Percentiles rank a stretch among this genome's conserved stretches.
Evolutionary conservation across 2,888 invertebrate genomes (phyloP).

Genomic region (Cosmia pyralina): DNA sequence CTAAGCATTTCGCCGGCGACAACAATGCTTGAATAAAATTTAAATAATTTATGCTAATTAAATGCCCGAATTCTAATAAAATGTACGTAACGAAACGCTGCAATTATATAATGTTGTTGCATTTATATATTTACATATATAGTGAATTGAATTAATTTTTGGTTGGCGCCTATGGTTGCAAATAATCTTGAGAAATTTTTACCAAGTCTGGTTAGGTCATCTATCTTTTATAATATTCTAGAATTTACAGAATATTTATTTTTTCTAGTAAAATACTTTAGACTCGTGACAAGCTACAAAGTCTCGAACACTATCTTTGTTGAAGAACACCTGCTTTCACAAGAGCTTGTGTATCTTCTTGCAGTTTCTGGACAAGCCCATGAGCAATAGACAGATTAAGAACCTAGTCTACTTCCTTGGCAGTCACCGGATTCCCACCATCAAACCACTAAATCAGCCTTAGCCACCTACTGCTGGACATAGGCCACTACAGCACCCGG

Average conservation of each 20-base stretch:
- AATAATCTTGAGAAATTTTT: conserved; percentile 18
- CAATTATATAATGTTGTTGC: conserved; percentile 57
- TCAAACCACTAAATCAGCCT: neutral
- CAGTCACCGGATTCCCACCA: too few species aligned
- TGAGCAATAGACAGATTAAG: neutral
- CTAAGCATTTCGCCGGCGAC: conserved; percentile 33
- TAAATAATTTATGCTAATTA: conserved; percentile 58
- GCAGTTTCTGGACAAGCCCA: too few species aligned
- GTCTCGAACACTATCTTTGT: neutral
- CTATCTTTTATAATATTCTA: neutral
- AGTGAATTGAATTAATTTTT: conserved; percentile 37
- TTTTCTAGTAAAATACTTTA: neutral
- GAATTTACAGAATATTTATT: neutral
- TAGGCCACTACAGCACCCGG: too few species aligned
- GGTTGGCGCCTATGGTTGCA: conserved; percentile 25
- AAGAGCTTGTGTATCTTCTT: neutral
- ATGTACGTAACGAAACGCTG: conserved; percentile 47
- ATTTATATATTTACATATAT: conserved; percentile 52
- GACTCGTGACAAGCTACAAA: neutral
- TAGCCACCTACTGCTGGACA: too few species aligned
- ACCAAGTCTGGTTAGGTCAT: neutral
- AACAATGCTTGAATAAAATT: conserved; percentile 61
- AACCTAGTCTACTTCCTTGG: neutral
- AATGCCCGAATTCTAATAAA: conserved; percentile 56
- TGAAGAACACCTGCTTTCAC: neutral